Evolutionary conservation across 2,888 invertebrate genomes (phyloP).

Genomic region (Magallana nippona): DNA sequence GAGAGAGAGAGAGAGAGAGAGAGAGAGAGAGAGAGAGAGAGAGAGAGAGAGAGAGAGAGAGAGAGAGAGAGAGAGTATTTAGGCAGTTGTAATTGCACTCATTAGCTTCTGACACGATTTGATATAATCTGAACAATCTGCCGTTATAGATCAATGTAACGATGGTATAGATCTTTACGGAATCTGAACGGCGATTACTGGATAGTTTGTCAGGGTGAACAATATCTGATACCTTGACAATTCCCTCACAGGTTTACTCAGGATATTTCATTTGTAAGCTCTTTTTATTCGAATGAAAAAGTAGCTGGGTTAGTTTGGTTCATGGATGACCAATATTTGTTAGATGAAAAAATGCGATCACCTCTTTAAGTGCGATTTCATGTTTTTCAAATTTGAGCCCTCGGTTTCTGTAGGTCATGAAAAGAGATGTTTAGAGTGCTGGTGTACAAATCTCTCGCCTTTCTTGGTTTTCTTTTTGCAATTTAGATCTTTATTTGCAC

Average conservation of each 20-base stretch:
- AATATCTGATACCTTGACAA: background rate
- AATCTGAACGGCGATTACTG: background rate
- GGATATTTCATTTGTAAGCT: slow-evolving; percentile 21
- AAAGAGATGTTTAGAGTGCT: background rate
- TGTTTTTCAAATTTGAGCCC: slow-evolving; percentile 3
- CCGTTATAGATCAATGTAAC: slow-evolving; percentile 8
- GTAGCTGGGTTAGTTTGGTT: background rate
- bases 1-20: no score
- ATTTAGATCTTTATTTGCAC: background rate
- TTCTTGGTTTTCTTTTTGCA: background rate
- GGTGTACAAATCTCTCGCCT: background rate
- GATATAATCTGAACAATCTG: background rate
- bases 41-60: slow-evolving; percentile 16
- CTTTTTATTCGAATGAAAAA: background rate
- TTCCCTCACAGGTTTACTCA: background rate
- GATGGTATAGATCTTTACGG: background rate
- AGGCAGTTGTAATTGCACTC: slow-evolving; percentile 19
- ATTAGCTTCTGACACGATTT: background rate
- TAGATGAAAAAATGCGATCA: background rate
- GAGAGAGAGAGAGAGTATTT: background rate
- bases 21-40: background rate
- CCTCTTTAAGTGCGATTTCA: slow-evolving; percentile 18
- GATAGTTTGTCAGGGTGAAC: background rate
- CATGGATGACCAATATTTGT: slow-evolving; percentile 24
- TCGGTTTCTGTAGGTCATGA: background rate